Base-by-base conservation (phyloP, 2,113 vertebrate species). In the Pseudois nayaur region DNA sequence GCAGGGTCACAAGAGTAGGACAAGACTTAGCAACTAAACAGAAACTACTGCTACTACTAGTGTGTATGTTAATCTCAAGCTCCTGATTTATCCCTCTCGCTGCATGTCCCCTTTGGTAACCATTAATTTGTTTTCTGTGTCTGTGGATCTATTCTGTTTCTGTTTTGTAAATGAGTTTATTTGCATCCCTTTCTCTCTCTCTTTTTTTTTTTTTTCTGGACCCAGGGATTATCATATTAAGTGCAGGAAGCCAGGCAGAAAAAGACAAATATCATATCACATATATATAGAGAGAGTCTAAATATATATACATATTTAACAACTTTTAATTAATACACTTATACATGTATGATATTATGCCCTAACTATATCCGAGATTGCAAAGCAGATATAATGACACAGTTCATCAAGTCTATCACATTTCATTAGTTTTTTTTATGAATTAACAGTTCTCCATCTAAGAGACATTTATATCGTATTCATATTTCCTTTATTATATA, bases 1-100 rank as follows among this genome's bases (percentile, higher is more conserved):
- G 17, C n/a, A 21, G n/a, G 5, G 67, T 40, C 10, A 13, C n/a
- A 23, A 23, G 67, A 40, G n/a, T 71, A 1, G 0, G 67, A 40
- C 19, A 40, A 6, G n/a, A 13, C n/a, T 23, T 40, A 40, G 36
- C 19, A 23, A 71, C n/a, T 71, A 23, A 36, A 23, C 9, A 12
- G 11, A 10, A 21, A 71, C 19, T 6, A 1, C 17, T n/a, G 23
- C 19, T 3, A 1, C 0, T 6, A 1, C 17, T 5, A 6, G n/a
- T 6, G 0, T 31, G 43, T 10, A 5, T 19, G 43, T 19, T 31
- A 17, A 11, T 79, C 76, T 48, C 45, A 50, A 6, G 31, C 45
- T 31, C 43, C 43, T 31, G 1, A 48, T 31, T 31, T 31, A 48
- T 5, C 14, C 7, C 76, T 48, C 27, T 29, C 27, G 15, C 45